phyloP scores from a whole-genome alignment of 2,888 invertebrate genomes.

The Pecten maximus region DNA sequence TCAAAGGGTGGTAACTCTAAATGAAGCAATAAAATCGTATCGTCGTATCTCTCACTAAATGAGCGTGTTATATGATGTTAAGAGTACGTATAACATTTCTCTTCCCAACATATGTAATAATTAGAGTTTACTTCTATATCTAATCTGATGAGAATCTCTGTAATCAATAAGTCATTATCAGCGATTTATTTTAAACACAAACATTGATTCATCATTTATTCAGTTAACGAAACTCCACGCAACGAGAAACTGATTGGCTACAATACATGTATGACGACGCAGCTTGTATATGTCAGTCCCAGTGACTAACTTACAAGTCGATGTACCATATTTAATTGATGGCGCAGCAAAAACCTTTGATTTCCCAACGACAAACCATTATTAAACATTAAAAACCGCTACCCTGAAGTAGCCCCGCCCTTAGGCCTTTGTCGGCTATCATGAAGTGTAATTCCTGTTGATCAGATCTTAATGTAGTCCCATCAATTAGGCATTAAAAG shows the following conservation, averaged over 20 bases:
- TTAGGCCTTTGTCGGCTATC: not conserved
- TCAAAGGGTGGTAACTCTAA: constrained; percentile 8
- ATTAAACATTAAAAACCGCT: not conserved
- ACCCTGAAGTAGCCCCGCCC: not conserved
- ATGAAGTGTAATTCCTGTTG: not conserved
- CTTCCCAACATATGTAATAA: not conserved
- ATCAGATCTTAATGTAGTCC: not conserved
- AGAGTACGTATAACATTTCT: not conserved
- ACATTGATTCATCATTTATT: not conserved
- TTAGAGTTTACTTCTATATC: not conserved
- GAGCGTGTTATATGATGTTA: not conserved
- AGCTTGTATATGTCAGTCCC: not conserved
- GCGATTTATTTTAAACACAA: not conserved
- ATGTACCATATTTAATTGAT: constrained; percentile 14
- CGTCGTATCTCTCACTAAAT: constrained; percentile 11
- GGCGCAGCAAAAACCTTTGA: constrained; percentile 9
- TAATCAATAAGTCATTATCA: not conserved
- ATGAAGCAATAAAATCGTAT: not conserved
- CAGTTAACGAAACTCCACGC: not conserved
- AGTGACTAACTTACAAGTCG: not conserved
- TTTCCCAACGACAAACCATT: not conserved
- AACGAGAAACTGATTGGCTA: not conserved
- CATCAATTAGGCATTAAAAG: constrained; percentile 29
- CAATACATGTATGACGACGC: not conserved
- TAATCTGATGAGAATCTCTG: not conserved